These are phyloP conservation scores for Cryptotis parvus DNA, from an alignment of 2,113 vertebrate species.

Conservation along the genomic window DNA sequence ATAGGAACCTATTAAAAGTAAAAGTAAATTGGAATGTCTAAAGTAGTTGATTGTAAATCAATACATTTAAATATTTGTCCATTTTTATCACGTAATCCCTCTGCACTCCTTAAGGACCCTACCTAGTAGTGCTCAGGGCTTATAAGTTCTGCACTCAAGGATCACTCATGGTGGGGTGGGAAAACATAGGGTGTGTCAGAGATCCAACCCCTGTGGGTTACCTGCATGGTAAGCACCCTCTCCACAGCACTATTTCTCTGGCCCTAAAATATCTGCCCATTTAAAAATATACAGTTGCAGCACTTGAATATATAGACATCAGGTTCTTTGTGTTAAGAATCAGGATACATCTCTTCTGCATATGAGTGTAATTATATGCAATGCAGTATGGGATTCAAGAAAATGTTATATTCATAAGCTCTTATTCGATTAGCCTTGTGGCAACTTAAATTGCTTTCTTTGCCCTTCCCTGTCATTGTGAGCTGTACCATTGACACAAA, in stretches of 20 bases:
- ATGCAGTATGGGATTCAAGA: background rate
- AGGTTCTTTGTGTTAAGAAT: conserved; percentile 39
- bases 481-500: conserved; percentile 70
- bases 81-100: background rate
- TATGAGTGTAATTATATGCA: background rate
- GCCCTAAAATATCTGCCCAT: background rate
- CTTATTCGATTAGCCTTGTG: conserved; percentile 26
- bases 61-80: background rate
- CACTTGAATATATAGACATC: background rate
- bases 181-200: too few relatives aligned
- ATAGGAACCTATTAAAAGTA: background rate
- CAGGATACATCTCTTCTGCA: background rate
- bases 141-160: too few relatives aligned
- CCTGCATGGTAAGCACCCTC: too few relatives aligned
- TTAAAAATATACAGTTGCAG: background rate
- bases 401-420: conserved; percentile 34
- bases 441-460: background rate
- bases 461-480: conserved; percentile 55
- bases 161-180: too few relatives aligned
- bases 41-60: background rate
- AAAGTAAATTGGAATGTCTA: background rate
- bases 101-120: too few relatives aligned
- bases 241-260: too few relatives aligned
- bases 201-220: too few relatives aligned
- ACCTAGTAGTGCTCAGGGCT: too few relatives aligned